These are phyloP conservation scores for Lepus americanus DNA, from an alignment of 2,113 vertebrate species.

Conservation along the genomic window DNA sequence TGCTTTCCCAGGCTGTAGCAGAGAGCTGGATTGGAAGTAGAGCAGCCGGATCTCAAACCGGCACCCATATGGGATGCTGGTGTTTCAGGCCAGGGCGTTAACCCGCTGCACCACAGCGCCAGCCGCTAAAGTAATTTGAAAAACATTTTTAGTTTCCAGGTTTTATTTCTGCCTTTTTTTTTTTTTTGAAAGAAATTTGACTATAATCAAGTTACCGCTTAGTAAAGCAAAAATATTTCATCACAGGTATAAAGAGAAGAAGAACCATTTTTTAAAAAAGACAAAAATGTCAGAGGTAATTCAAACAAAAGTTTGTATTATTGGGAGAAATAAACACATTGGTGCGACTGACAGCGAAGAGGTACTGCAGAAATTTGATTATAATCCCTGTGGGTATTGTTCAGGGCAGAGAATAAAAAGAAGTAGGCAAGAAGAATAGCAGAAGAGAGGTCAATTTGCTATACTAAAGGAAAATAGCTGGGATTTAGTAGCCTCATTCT, in stretches of 20 bases:
- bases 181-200: not conserved
- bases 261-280: conserved; percentile 19
- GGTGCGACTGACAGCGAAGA: not conserved
- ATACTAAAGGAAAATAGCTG: not conserved
- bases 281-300: conserved; percentile 14
- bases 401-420: not conserved
- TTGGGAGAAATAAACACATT: not conserved
- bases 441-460: not conserved
- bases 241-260: not conserved
- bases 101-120: too few relatives aligned
- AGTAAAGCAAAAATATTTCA: not conserved
- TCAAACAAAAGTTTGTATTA: not conserved
- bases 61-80: too few relatives aligned
- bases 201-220: not conserved
- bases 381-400: not conserved
- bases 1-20: too few relatives aligned
- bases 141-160: conserved; percentile 48
- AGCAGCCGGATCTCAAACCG: too few relatives aligned
- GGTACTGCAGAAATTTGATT: conserved; percentile 8
- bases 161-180: not conserved
- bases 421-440: conserved; percentile 6
- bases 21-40: too few relatives aligned
- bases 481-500: not conserved
- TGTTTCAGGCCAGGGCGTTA: too few relatives aligned
- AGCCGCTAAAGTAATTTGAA: too few relatives aligned